These are phyloP conservation scores for Megalonaias nervosa DNA, from an alignment of 1,140 invertebrate species.

Conservation along the genomic window DNA sequence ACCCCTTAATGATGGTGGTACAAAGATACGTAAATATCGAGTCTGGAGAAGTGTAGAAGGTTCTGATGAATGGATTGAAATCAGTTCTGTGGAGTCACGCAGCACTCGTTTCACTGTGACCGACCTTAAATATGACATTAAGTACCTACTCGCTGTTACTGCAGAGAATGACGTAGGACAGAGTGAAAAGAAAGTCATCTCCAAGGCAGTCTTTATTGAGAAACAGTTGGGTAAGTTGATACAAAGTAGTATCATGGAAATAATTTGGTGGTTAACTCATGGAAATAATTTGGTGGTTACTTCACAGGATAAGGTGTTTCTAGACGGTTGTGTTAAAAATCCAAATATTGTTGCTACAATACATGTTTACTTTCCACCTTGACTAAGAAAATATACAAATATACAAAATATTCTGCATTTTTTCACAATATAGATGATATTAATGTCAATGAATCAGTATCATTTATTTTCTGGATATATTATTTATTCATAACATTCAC, in stretches of 20 bases:
- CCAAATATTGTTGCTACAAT: too few relatives aligned
- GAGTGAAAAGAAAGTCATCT: slow-evolving; percentile 83
- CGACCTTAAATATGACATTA: slow-evolving; percentile 83
- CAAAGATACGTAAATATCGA: slow-evolving; percentile 91
- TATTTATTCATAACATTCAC: too few relatives aligned
- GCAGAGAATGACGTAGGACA: slow-evolving; percentile 90
- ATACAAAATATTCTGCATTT: too few relatives aligned
- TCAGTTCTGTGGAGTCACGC: slow-evolving; percentile 76
- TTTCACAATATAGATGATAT: too few relatives aligned
- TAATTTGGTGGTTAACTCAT: too few relatives aligned
- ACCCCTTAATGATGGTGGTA: slow-evolving; percentile 82
- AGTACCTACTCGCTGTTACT: slow-evolving; percentile 95
- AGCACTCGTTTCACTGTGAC: slow-evolving; percentile 75
- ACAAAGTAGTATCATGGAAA: not conserved
- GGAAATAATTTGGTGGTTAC: too few relatives aligned
- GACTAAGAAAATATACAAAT: too few relatives aligned
- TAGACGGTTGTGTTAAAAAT: too few relatives aligned
- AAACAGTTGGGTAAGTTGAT: slow-evolving; percentile 55
- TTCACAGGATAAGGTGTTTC: too few relatives aligned
- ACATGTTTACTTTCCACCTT: too few relatives aligned
- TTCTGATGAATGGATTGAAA: slow-evolving; percentile 53
- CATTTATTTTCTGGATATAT: too few relatives aligned
- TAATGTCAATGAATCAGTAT: too few relatives aligned
- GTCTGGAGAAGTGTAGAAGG: slow-evolving; percentile 72
- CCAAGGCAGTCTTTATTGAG: slow-evolving; percentile 77